These are phyloP conservation scores for Bilobella aurantiaca DNA, from an alignment of 1,140 invertebrate species.

Conservation along the genomic window DNA sequence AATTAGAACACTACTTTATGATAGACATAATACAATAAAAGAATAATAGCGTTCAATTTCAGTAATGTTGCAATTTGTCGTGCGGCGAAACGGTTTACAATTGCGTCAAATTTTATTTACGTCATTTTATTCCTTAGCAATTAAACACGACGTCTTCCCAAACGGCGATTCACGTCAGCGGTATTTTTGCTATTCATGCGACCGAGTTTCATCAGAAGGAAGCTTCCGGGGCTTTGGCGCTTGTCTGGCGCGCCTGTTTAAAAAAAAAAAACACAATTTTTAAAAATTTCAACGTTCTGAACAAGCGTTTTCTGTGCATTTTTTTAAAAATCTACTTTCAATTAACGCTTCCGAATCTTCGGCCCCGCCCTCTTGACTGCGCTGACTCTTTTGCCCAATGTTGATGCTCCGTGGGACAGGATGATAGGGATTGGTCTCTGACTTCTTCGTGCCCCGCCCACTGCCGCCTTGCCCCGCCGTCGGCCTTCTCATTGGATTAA, in stretches of 20 bases:
- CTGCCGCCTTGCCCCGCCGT: slow-evolving; percentile 5
- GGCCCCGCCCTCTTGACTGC: background rate
- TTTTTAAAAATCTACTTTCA: too few species aligned
- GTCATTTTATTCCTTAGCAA: too few species aligned
- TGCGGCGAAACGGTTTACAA: too few species aligned
- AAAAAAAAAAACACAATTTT: background rate
- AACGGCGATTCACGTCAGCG: background rate
- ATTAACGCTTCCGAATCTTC: background rate
- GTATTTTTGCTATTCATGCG: background rate
- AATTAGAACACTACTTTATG: too few species aligned
- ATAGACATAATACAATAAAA: too few species aligned
- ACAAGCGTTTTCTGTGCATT: too few species aligned
- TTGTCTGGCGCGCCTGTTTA: slow-evolving; percentile 3
- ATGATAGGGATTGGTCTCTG: slow-evolving; percentile 19
- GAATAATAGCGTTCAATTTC: too few species aligned
- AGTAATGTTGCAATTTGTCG: too few species aligned
- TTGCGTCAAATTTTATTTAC: too few species aligned
- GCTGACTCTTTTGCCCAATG: slow-evolving; percentile 34
- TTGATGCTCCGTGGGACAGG: slow-evolving; percentile 14
- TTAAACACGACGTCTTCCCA: slow-evolving; percentile 1
- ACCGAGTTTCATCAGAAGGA: slow-evolving; percentile 12
- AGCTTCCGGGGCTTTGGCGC: slow-evolving; percentile 12
- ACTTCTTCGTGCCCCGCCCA: background rate
- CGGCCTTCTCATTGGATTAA: slow-evolving; percentile 31
- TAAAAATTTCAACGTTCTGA: too few species aligned